These are phyloP conservation scores for Leucoma salicis DNA, from an alignment of 2,888 invertebrate species.

Conservation along the genomic window DNA sequence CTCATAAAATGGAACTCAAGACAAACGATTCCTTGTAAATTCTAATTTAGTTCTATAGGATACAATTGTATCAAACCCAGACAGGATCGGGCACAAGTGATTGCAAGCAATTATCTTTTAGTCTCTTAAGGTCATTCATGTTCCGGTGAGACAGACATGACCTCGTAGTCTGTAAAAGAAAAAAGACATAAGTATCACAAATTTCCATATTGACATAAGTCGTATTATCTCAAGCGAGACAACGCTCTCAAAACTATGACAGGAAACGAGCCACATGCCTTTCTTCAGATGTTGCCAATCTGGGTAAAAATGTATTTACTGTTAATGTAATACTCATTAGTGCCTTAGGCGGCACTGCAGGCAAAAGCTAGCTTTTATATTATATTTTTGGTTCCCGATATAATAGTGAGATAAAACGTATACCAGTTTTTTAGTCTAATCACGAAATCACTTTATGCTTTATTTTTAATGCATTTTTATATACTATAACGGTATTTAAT, in stretches of 20 bases:
- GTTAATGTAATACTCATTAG: no score
- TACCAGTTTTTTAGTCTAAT: no score
- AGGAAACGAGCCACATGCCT: slow-evolving; percentile 72
- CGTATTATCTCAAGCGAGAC: slow-evolving; percentile 47
- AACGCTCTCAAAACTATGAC: slow-evolving; percentile 70
- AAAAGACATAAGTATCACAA: slow-evolving; percentile 49
- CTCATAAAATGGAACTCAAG: slow-evolving; percentile 24
- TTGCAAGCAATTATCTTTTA: slow-evolving; percentile 66
- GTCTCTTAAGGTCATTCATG: slow-evolving; percentile 71
- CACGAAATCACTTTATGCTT: no score
- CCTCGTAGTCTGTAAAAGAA: slow-evolving; percentile 46
- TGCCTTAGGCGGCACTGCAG: no score
- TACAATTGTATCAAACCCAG: slow-evolving; percentile 37
- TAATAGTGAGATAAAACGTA: no score
- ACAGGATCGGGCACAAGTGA: slow-evolving; percentile 44
- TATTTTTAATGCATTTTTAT: no score
- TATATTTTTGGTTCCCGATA: no score
- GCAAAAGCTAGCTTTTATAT: no score
- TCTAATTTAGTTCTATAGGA: slow-evolving; percentile 30
- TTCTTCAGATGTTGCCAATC: slow-evolving; percentile 62
- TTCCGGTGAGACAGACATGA: slow-evolving; percentile 57
- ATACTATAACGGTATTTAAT: no score
- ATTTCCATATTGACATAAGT: slow-evolving; percentile 49
- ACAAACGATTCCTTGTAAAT: slow-evolving; percentile 21
- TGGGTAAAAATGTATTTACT: slow-evolving; percentile 18